Evolutionary conservation across 2,113 vertebrate species (phyloP).

Genomic region (Riparia riparia): DNA sequence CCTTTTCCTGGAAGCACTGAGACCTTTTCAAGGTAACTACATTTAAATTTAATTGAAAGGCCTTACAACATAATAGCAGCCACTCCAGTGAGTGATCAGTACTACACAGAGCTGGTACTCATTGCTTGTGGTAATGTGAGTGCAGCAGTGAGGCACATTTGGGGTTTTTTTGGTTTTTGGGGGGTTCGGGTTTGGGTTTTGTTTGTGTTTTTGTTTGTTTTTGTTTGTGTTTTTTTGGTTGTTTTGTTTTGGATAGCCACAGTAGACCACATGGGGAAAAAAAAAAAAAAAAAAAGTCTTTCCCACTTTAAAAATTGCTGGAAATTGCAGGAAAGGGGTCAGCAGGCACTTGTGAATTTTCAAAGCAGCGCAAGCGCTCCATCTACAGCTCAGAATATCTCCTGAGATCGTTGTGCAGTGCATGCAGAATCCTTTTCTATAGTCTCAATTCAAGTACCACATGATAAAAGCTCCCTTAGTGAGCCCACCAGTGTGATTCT

Average conservation of each 20-base stretch:
- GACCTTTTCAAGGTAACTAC: background rate
- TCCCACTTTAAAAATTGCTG: background rate
- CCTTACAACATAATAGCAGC: background rate
- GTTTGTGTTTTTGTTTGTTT: no score
- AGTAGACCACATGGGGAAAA: background rate
- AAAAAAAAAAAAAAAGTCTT: background rate
- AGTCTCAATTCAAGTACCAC: rapidly evolving
- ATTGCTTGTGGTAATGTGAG: background rate
- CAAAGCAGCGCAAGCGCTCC: slow-evolving; percentile 36
- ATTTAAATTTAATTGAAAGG: background rate
- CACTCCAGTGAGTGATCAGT: background rate
- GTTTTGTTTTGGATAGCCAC: background rate
- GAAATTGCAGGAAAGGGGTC: background rate
- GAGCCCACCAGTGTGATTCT: background rate
- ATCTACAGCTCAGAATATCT: slow-evolving; percentile 20
- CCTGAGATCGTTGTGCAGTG: background rate
- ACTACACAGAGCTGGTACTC: background rate
- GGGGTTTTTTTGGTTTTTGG: no score
- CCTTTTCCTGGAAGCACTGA: background rate
- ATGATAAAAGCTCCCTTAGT: background rate
- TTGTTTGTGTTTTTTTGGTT: background rate
- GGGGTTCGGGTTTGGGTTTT: no score
- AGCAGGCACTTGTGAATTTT: background rate
- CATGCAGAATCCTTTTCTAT: background rate
- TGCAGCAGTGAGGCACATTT: background rate